Evolutionary conservation across 2,888 invertebrate genomes (phyloP).

Genomic region (Epinotia ramella): DNA sequence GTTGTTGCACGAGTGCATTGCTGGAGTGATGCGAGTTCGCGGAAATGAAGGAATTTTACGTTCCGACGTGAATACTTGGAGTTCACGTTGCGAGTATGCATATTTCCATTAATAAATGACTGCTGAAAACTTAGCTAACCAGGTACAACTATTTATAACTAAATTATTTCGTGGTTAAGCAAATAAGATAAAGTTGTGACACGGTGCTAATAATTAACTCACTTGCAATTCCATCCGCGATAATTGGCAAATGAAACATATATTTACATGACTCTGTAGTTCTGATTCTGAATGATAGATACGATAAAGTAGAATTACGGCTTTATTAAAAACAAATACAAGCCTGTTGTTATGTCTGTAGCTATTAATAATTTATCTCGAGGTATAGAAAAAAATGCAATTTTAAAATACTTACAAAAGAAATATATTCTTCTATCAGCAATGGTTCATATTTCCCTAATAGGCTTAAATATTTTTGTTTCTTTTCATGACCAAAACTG

Average conservation of each 20-base stretch:
- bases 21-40: slow-evolving; percentile 45
- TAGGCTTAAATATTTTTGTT: not conserved
- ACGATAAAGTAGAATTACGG: too few species aligned
- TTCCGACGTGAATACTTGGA: slow-evolving; percentile 53
- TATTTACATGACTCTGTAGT: too few species aligned
- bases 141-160: not conserved
- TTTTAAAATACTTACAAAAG: too few species aligned
- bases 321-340: too few species aligned
- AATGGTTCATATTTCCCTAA: too few species aligned
- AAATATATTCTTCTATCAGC: too few species aligned
- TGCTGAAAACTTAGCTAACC: not conserved
- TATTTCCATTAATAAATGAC: slow-evolving; percentile 13
- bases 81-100: slow-evolving; percentile 40
- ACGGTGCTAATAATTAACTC: not conserved
- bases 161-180: not conserved
- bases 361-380: too few species aligned
- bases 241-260: too few species aligned
- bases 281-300: too few species aligned
- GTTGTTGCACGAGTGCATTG: slow-evolving; percentile 43
- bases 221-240: not conserved
- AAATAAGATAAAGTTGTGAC: not conserved
- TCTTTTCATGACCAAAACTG: not conserved
- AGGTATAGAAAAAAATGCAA: too few species aligned
- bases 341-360: too few species aligned
- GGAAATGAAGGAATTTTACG: slow-evolving; percentile 61